Percentiles rank a stretch among this genome's conserved stretches.
phyloP scores from a whole-genome alignment of 2,888 invertebrate genomes.

The Carpatolechia fugitivella region DNA sequence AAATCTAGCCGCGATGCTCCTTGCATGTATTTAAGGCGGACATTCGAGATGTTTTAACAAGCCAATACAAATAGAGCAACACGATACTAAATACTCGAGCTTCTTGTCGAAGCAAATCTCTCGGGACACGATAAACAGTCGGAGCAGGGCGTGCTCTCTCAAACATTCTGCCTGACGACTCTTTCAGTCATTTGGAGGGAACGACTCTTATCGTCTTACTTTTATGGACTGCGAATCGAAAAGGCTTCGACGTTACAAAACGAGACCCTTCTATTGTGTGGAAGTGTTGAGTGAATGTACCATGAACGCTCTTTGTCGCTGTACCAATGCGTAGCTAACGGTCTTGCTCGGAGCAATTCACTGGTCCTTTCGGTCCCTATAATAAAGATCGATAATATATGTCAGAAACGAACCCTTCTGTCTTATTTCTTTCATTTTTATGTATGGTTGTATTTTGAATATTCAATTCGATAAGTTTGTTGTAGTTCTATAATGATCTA shows the following conservation, averaged over 20 bases:
- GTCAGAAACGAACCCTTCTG: constrained; percentile 1
- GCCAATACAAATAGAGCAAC: constrained; percentile 54
- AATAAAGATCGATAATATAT: constrained; percentile 30
- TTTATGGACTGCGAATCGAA: constrained; percentile 72
- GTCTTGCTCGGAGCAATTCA: constrained; percentile 35
- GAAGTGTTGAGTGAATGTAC: constrained; percentile 61
- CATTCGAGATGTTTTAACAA: constrained; percentile 50
- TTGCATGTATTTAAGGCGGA: constrained; percentile 55
- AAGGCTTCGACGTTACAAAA: constrained; percentile 65
- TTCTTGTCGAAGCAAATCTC: constrained; percentile 54
- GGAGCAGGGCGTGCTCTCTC: constrained; percentile 38
- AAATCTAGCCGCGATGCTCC: constrained; percentile 52
- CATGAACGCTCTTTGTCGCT: constrained; percentile 55
- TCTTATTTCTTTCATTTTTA: constrained; percentile 12
- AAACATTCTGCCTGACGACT: constrained; percentile 57
- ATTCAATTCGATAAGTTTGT: no score
- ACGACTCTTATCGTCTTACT: constrained; percentile 71
- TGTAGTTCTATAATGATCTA: no score
- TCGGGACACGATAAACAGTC: constrained; percentile 52
- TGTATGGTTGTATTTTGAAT: no score
- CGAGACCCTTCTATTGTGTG: constrained; percentile 69
- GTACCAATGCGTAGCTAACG: constrained; percentile 45
- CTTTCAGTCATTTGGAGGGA: constrained; percentile 65
- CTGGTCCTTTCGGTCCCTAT: constrained; percentile 26
- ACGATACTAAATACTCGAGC: constrained; percentile 53